phyloP scores from a whole-genome alignment of 2,797 vertebrate species.

The Notolabrus celidotus region DNA sequence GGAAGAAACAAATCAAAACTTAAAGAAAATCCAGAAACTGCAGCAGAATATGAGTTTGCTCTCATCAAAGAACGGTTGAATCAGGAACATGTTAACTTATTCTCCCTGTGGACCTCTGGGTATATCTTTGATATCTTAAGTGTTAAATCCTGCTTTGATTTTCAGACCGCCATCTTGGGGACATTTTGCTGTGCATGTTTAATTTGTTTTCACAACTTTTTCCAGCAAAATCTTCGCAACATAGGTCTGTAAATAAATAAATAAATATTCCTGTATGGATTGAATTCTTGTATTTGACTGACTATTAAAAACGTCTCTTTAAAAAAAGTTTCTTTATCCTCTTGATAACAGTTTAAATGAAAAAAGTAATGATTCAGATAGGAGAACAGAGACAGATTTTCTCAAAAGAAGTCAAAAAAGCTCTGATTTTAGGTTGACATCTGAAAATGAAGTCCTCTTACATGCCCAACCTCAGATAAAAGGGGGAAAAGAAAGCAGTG shows the following conservation, averaged over 20 bases:
- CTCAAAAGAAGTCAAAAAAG: conserved; percentile 9
- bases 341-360: too few relatives aligned
- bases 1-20: background rate
- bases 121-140: conserved; percentile 44
- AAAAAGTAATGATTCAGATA: background rate
- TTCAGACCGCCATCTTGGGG: conserved; percentile 8
- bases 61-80: conserved; percentile 8
- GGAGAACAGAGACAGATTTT: background rate
- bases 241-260: conserved; percentile 1
- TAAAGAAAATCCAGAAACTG: background rate
- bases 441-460: conserved; percentile 60
- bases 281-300: too few relatives aligned
- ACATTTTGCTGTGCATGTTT: conserved; percentile 32
- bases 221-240: conserved; percentile 1
- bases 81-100: conserved; percentile 9
- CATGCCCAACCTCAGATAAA: conserved; percentile 29
- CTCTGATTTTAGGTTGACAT: conserved; percentile 40
- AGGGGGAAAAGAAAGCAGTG: conserved; percentile 12
- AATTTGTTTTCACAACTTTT: conserved; percentile 19
- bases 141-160: conserved; percentile 32
- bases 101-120: conserved; percentile 20
- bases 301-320: too few relatives aligned
- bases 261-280: background rate
- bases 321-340: too few relatives aligned
- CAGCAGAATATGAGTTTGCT: background rate